These are phyloP conservation scores for Papilio helenus DNA, from an alignment of 1,140 invertebrate species.

Conservation along the genomic window DNA sequence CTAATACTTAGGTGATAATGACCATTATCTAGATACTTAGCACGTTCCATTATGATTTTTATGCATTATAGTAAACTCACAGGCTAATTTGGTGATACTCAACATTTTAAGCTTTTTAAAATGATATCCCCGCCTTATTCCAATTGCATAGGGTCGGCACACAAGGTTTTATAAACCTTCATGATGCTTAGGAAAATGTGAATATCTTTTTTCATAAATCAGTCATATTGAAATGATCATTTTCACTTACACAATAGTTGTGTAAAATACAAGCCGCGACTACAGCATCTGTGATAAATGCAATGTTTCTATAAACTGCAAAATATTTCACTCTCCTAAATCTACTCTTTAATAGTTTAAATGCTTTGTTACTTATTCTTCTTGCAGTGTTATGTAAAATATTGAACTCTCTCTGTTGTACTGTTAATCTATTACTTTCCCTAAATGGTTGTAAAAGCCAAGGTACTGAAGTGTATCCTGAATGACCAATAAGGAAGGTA, in stretches of 20 bases:
- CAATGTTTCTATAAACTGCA: conserved; percentile 66
- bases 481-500: conserved; percentile 64
- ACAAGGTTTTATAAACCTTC: neutral
- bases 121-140: too few relatives aligned
- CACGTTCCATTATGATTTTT: too few relatives aligned
- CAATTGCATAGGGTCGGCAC: too few relatives aligned
- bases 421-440: conserved; percentile 65
- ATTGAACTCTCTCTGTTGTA: conserved; percentile 66
- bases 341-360: conserved; percentile 56
- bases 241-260: conserved; percentile 66
- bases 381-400: conserved; percentile 56
- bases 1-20: too few relatives aligned
- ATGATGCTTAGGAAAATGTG: neutral
- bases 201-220: conserved; percentile 26
- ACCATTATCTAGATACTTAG: too few relatives aligned
- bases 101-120: too few relatives aligned
- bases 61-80: too few relatives aligned
- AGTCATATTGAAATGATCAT: conserved; percentile 55
- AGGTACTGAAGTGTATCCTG: conserved; percentile 62
- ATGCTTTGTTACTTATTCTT: conserved; percentile 64
- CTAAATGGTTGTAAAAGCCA: conserved; percentile 66
- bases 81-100: too few relatives aligned
- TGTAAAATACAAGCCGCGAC: conserved; percentile 70
- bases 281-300: conserved; percentile 68
- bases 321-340: conserved; percentile 64